These are phyloP conservation scores for Bicyclus anynana DNA, from an alignment of 1,140 invertebrate species.

Conservation along the genomic window DNA sequence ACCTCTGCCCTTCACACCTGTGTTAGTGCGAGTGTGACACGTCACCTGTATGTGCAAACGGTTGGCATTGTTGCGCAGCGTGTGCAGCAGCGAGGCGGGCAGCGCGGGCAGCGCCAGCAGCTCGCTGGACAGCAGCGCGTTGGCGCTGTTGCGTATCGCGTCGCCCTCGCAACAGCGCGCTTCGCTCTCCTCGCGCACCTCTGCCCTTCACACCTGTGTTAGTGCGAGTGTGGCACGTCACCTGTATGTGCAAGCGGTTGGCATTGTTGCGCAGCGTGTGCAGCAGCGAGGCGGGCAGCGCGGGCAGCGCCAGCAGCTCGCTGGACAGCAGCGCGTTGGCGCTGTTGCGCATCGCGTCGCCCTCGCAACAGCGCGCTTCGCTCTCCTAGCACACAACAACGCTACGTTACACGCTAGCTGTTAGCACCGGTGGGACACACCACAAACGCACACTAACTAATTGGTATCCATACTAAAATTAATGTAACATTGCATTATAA, in stretches of 20 bases:
- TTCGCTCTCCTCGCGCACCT: slow-evolving; percentile 34
- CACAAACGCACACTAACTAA: too few species aligned
- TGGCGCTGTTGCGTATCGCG: slow-evolving; percentile 86
- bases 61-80: slow-evolving; percentile 54
- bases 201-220: neutral
- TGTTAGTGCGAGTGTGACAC: neutral
- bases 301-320: slow-evolving; percentile 82
- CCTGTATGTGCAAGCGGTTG: slow-evolving; percentile 33
- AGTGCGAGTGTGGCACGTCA: slow-evolving; percentile 1
- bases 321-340: slow-evolving; percentile 76
- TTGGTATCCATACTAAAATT: too few species aligned
- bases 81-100: slow-evolving; percentile 78
- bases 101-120: slow-evolving; percentile 85
- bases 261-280: slow-evolving; percentile 59
- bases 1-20: slow-evolving; percentile 1
- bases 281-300: slow-evolving; percentile 78
- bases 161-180: slow-evolving; percentile 68
- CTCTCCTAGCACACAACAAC: slow-evolving; percentile 30
- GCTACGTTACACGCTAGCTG: too few species aligned
- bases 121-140: slow-evolving; percentile 49
- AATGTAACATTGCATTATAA: too few species aligned
- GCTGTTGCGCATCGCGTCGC: slow-evolving; percentile 86
- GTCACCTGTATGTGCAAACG: slow-evolving; percentile 18
- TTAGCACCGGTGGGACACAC: too few species aligned
- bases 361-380: slow-evolving; percentile 36